Base-by-base conservation (phyloP, 2,888 invertebrate genomes). In the Prosopocoilus inquinatus region DNA sequence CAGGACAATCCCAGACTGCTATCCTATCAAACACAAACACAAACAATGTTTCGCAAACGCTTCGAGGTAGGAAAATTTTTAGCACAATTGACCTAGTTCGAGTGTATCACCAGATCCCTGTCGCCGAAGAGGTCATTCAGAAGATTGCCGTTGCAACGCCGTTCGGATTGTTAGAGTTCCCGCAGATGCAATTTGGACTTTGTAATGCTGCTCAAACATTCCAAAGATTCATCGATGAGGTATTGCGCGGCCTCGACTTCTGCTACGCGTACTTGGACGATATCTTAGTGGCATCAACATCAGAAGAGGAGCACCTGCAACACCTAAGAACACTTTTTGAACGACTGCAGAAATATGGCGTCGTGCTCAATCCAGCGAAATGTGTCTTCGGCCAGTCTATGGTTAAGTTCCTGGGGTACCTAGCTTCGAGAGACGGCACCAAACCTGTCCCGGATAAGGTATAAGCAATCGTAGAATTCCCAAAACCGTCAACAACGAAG, bases 1-100 rank as follows among this genome's bases (percentile, higher is more conserved):
- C 0, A 60, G 74, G 71, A 70, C 80, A 79, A 69, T 81, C 78
- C 70, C 74, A 70, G 61, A 75, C 72, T 3, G 77, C 78, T 55
- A 78, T 78, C 73, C 74, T 0, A 53, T 72, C 2, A 64, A 67
- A 2, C 66, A 73, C 53, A 67, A 76, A 2, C 65, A n/a, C n/a
- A n/a, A n/a, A 72, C n/a, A 73, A 75, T 54, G 71, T 74, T 53
- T 15, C 68, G 0, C 62, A 67, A 9, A 55, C 50, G 5, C 56
- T 75, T 0, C 32, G 53, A 9, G 69, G 67, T 7, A 67, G 64
- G 20, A 61, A 34, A 9, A 50, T 69, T 4, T 73, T 71, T 50
- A 64, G 65, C 0, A 69, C 60, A 0, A 51, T 75, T 3, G 74
- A 75, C 60, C 60, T 76, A 3, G 64, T 65, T 0, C 61, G 66